Evolutionary conservation across 2,888 invertebrate species (phyloP), one percentile per base, ranked within the genome.

Genomic region (Fragum sueziense): DNA sequence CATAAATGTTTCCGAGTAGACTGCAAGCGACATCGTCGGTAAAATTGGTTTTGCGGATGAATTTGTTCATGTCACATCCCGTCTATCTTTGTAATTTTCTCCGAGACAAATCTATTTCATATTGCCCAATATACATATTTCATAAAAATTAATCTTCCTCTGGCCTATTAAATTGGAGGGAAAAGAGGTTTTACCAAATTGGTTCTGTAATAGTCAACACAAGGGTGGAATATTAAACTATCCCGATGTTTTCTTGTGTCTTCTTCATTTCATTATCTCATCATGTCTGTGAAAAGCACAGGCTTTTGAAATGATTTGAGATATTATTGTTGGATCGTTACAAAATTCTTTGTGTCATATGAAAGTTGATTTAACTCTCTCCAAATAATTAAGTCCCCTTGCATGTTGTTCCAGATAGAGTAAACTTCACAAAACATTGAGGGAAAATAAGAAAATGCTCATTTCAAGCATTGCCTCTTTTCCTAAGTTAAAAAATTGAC

Each of bases 81-180:
- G 65, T 41, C 37, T 41, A 37, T 27, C 33, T 65, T 33, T 25
- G 37, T 65, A 65, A 41, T 41, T 65, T 65, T 41, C 41, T 41
- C 25, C 9, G 41, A 41, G 41, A 65, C 41, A 41, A 41, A 41
- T 65, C 65, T 65, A 34, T 65, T 34, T 22, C 11, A 65, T 37
- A 65, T 65, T 65, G 65, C 34, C 65, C 37, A 41, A 65, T 65
- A 65, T 65, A 37, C 41, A 65, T 65, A 65, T 65, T 65, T 41
- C 65, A 65, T 41, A 65, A 37, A 37, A 65, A 65, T 65, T n/a
- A 65, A 65, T 65, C 65, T 34, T 65, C 37, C 25, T 11, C 22
- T 41, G 33, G 41, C 22, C 65, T 34, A 25, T 25, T 22, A 65
- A 65, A 34, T 34, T 34, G 29, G 37, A 61, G 14, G 31, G 25